These are phyloP conservation scores for Agrypnus murinus DNA, from an alignment of 2,888 invertebrate species.

Conservation along the genomic window DNA sequence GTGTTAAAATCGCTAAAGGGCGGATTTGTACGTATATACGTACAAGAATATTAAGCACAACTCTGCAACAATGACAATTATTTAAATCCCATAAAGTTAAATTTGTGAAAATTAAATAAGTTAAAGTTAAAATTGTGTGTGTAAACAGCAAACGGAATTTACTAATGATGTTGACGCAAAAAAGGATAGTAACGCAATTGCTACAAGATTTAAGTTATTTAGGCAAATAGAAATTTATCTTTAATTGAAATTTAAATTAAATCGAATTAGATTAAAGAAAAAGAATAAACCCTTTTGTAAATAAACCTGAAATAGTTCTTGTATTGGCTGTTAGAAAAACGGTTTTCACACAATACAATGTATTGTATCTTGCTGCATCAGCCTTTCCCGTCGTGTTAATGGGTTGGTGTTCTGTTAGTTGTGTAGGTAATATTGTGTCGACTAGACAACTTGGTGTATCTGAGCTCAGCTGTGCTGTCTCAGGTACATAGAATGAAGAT, in stretches of 20 bases:
- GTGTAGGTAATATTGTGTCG: slow-evolving; percentile 20
- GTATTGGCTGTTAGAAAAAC: slow-evolving; percentile 13
- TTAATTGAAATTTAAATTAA: too few species aligned
- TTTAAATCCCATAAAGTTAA: neutral
- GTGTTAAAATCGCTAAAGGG: slow-evolving; percentile 3
- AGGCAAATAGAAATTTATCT: too few species aligned
- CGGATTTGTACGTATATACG: neutral
- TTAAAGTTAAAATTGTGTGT: neutral
- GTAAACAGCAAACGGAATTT: too few species aligned
- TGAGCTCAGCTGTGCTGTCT: slow-evolving; percentile 15
- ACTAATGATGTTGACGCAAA: too few species aligned
- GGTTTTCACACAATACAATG: slow-evolving; percentile 7
- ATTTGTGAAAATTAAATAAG: neutral
- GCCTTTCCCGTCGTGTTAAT: slow-evolving; percentile 8
- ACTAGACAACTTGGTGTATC: slow-evolving; percentile 19
- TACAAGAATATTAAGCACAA: neutral
- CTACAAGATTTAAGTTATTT: too few species aligned
- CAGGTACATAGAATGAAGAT: slow-evolving; percentile 14
- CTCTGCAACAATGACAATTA: neutral
- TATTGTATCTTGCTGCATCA: slow-evolving; percentile 8
- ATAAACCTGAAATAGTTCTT: neutral
- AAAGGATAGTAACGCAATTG: too few species aligned
- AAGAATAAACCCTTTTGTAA: too few species aligned
- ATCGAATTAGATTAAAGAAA: too few species aligned
- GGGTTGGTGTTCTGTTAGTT: slow-evolving; percentile 22